These are phyloP conservation scores for Megalops atlanticus DNA, from an alignment of 2,113 vertebrate genomes.

Conservation along the genomic window DNA sequence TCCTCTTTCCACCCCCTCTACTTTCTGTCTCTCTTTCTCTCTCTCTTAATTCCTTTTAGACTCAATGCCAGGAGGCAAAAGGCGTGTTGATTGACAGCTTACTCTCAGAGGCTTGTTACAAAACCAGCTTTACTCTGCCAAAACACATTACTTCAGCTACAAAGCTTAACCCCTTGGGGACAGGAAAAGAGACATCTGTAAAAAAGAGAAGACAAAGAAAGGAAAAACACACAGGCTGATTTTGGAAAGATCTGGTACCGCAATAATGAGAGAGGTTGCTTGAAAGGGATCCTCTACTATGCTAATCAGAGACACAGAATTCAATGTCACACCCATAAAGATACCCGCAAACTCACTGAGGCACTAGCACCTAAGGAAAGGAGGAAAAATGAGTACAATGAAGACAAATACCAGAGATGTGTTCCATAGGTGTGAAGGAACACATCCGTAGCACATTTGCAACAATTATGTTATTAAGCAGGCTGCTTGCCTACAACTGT, in stretches of 20 bases:
- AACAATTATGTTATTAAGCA: no score
- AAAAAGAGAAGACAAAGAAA: conserved; percentile 48
- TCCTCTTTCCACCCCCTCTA: conserved; percentile 19
- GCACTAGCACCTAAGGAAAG: background rate
- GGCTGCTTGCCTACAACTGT: no score
- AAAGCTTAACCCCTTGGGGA: conserved; percentile 55
- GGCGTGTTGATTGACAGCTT: conserved; percentile 69
- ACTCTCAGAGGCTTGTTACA: conserved; percentile 62
- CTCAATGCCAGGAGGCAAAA: conserved; percentile 64
- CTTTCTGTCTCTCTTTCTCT: conserved; percentile 50
- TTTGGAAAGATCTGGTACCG: conserved; percentile 44
- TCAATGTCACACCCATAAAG: background rate
- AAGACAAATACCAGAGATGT: background rate
- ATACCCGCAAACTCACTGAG: background rate
- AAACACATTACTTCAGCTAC: conserved; percentile 65
- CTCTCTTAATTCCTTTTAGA: conserved; percentile 64
- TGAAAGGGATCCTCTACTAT: background rate
- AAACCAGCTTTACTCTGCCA: conserved; percentile 57
- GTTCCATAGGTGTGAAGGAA: background rate
- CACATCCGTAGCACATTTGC: no score
- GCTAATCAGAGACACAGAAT: conserved; percentile 30
- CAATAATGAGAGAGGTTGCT: conserved; percentile 51
- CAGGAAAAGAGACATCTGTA: conserved; percentile 57
- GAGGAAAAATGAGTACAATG: conserved; percentile 25
- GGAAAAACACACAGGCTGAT: conserved; percentile 38